Percentiles rank a stretch among this genome's conserved stretches.
phyloP scores from a whole-genome alignment of 2,797 vertebrate species.

The Sebastiscus albofasciatus region DNA sequence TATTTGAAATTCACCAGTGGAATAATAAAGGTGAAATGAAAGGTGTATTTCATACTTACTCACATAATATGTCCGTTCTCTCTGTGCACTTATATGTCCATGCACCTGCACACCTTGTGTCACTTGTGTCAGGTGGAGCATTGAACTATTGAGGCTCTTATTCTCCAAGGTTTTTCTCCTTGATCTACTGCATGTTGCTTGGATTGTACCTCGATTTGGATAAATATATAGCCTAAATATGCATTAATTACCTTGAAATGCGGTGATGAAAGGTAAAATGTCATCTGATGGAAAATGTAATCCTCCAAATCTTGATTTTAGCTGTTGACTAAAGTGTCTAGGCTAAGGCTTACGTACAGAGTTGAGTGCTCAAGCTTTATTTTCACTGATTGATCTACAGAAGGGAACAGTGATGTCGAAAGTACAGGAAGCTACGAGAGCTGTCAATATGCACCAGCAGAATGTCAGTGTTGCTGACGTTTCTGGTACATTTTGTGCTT shows the following conservation, averaged over 20 bases:
- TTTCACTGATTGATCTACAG: not conserved
- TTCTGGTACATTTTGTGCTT: slow-evolving; percentile 8
- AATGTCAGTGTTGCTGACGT: not conserved
- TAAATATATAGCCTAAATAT: not conserved
- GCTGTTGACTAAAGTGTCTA: not conserved
- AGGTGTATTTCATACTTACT: not conserved
- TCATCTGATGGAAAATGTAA: not conserved
- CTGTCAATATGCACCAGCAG: not conserved
- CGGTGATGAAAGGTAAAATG: not conserved
- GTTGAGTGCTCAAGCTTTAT: not conserved
- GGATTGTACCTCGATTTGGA: not conserved
- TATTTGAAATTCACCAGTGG: not conserved
- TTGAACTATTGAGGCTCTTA: too few relatives aligned
- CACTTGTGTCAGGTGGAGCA: not conserved
- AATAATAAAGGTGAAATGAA: not conserved
- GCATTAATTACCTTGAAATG: not conserved
- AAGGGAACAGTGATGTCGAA: too few relatives aligned
- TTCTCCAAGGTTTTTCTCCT: too few relatives aligned
- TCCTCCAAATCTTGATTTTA: not conserved
- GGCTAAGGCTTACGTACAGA: not conserved
- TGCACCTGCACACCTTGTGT: not conserved
- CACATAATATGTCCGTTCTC: not conserved
- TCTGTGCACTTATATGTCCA: not conserved
- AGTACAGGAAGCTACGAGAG: not conserved
- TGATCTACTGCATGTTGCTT: not conserved